Evolutionary conservation across 64 coral and sea anemone species (phyloP), one percentile per base, ranked within the genome.

Genomic region (Platygyra sinensis): DNA sequence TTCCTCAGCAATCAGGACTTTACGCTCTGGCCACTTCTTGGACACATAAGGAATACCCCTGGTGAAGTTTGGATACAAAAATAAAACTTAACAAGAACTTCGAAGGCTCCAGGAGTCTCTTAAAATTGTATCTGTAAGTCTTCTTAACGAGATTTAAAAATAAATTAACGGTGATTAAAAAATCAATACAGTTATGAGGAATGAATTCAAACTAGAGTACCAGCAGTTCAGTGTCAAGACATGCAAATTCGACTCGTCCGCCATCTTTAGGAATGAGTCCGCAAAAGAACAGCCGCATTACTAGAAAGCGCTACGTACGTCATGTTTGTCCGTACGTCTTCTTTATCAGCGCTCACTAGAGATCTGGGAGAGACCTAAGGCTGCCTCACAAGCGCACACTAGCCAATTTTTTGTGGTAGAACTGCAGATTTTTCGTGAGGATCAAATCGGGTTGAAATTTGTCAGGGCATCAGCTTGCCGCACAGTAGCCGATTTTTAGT

Each of bases 11-110:
- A 96, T 93, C 20, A 84, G 75, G 59, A 77, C 76, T 73, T 93
- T 93, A 80, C 95, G 83, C 73, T 96, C 76, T 52, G 16, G 63
- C 76, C 74, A 90, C 74, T 90, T 88, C 71, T 93, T 96, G 61
- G 95, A 96, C 46, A 96, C 73, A 86, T 90, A 90, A 87, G 94
- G 94, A 87, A 96, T 96, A 80, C 95, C 95, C 95, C 95, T 96
- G 81, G 16, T 75, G 10, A 20, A 16, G 30, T 30, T 24, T 20
- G 25, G 46, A 55, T 38, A 22, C 86, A 22, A 75, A 75, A 19
- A 24, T 11, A 50, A 76, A 19, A 14, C 60, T 36, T 67, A 46
- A 13, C n/a, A 18, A 25, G 62, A 71, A 9, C 22, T 65, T 46
- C 27, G 5, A 74, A 74, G 50, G 30, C 60, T 75, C 57, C 30